These are phyloP conservation scores for Cotesia chilonis DNA, from an alignment of 1,140 invertebrate genomes.

Conservation along the genomic window DNA sequence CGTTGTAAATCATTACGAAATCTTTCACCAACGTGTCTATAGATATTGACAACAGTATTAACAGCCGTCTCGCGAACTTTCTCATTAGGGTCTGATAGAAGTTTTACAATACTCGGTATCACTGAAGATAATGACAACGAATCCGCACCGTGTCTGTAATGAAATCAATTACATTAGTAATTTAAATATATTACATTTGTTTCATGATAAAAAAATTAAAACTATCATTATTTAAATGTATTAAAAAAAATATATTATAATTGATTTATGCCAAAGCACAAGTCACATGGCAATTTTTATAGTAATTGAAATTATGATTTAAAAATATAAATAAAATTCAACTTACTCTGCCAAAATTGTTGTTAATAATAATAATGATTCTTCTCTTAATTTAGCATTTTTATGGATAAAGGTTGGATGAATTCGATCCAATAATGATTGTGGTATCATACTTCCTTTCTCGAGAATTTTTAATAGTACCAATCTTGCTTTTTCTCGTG, in stretches of 20 bases:
- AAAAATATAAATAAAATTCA: constrained; percentile 4
- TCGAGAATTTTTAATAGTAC: constrained; percentile 83
- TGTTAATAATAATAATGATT: constrained; percentile 79
- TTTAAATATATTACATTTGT: constrained; percentile 6
- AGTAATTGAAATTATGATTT: neutral
- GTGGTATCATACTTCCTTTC: constrained; percentile 79
- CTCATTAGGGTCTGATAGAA: constrained; percentile 89
- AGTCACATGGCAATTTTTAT: too few relatives aligned
- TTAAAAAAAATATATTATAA: neutral
- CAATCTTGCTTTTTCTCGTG: constrained; percentile 83
- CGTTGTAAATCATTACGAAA: constrained; percentile 83
- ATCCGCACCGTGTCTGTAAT: constrained; percentile 81
- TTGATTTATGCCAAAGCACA: too few relatives aligned
- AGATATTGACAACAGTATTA: constrained; percentile 87
- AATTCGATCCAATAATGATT: constrained; percentile 82
- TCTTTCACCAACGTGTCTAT: constrained; percentile 92
- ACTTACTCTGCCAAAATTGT: constrained; percentile 84
- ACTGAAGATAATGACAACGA: constrained; percentile 82
- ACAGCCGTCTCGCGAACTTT: constrained; percentile 88
- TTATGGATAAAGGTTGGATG: constrained; percentile 82
- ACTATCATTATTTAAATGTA: neutral
- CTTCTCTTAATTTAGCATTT: constrained; percentile 87
- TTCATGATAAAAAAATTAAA: constrained; percentile 1
- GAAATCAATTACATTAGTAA: constrained; percentile 30
- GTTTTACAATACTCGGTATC: constrained; percentile 82